These are phyloP conservation scores for Vicugna pacos DNA, from an alignment of 2,113 vertebrate species.

Conservation along the genomic window DNA sequence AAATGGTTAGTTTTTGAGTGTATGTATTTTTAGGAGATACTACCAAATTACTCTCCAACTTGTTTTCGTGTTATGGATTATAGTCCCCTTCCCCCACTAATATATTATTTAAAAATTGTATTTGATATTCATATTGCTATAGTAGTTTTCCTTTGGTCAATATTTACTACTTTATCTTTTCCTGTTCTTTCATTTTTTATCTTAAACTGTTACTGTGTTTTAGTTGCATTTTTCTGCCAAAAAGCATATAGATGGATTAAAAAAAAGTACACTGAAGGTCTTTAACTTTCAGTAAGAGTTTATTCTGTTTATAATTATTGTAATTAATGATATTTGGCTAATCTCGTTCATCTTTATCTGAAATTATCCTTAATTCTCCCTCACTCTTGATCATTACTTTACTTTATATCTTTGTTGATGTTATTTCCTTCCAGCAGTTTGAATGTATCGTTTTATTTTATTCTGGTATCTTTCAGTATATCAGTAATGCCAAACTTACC, in stretches of 20 bases:
- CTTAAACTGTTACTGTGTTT: background rate
- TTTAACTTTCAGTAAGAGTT: background rate
- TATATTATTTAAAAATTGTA: background rate
- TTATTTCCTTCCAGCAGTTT: background rate
- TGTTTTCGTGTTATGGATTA: background rate
- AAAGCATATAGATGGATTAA: background rate
- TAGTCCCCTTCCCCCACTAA: background rate
- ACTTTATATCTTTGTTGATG: background rate
- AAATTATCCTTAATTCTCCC: background rate
- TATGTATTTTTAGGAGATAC: background rate
- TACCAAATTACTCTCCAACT: background rate
- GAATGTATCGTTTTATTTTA: background rate
- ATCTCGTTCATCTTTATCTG: background rate
- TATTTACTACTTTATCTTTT: background rate
- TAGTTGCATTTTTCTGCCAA: background rate
- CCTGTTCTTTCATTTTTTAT: background rate
- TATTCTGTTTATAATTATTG: background rate
- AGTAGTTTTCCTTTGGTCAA: background rate
- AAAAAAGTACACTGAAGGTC: background rate
- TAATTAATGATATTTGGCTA: background rate
- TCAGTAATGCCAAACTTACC: background rate
- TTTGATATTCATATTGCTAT: background rate
- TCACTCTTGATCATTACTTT: background rate
- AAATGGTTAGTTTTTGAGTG: background rate
- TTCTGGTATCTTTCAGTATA: background rate